phyloP scores from a whole-genome alignment of 2,113 vertebrate species.

The Mustelus asterias region DNA sequence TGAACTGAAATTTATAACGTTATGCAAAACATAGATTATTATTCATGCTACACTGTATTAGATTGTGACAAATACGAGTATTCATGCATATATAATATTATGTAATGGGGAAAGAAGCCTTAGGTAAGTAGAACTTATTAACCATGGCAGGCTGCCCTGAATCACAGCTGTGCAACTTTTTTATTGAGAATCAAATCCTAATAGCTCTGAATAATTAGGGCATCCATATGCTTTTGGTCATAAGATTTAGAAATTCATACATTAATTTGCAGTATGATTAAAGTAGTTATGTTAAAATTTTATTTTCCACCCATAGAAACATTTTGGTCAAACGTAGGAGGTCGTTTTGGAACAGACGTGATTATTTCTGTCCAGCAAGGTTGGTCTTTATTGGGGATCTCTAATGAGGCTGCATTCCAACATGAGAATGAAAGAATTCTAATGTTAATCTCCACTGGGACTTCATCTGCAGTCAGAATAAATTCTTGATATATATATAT shows the following conservation, averaged over 20 bases:
- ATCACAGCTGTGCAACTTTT: background rate
- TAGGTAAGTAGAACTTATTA: background rate
- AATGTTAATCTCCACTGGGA: background rate
- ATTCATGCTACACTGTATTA: background rate
- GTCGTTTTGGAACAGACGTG: background rate
- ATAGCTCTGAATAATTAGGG: background rate
- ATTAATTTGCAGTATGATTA: background rate
- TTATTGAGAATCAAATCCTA: background rate
- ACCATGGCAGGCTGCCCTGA: background rate
- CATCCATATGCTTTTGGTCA: slow-evolving; percentile 23
- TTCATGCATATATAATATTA: slow-evolving; percentile 23
- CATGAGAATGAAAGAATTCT: background rate
- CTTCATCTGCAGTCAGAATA: background rate
- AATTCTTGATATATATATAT: background rate
- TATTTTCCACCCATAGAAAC: background rate
- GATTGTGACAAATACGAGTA: background rate
- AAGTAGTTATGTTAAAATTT: background rate
- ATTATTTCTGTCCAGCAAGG: background rate
- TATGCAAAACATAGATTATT: background rate
- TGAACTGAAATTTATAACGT: background rate
- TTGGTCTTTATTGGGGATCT: background rate
- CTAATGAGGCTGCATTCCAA: background rate
- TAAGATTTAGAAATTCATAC: background rate
- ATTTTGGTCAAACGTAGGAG: background rate
- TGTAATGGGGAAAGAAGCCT: background rate